Conservation (phyloP, 2,113 vertebrate genomes). For the Aix galericulata region DNA sequence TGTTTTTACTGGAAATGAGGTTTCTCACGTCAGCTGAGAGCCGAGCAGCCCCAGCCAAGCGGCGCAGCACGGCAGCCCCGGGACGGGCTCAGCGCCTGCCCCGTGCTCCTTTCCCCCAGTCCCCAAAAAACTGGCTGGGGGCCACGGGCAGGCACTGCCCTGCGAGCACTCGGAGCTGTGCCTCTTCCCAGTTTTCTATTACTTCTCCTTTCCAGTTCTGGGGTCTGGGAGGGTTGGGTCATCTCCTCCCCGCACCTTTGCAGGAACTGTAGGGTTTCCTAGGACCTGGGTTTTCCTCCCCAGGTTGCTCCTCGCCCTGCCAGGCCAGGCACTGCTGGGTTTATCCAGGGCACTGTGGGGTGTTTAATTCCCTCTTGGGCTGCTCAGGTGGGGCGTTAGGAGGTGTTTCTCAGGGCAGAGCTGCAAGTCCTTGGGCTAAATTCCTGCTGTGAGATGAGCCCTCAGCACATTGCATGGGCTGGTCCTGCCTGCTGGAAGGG, state of each 20-base stretch:
- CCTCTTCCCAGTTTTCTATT: neutral
- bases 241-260: neutral
- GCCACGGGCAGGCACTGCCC: neutral
- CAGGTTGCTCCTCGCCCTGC: neutral
- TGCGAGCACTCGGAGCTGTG: neutral
- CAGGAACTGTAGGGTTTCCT: neutral
- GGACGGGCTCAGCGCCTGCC: neutral
- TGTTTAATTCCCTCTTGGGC: neutral
- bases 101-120: neutral
- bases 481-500: neutral
- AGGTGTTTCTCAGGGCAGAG: neutral
- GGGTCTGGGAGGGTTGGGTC: neutral
- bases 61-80: conserved; percentile 5
- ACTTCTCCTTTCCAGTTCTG: neutral
- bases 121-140: neutral
- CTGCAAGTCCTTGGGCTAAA: neutral
- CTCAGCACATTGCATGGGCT: rapidly evolving
- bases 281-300: neutral
- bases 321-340: neutral
- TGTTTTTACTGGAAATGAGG: conserved; percentile 67
- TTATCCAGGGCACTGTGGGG: neutral
- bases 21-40: conserved; percentile 53
- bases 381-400: neutral
- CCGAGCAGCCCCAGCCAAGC: conserved; percentile 5
- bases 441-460: neutral